Evolutionary conservation across 2,888 invertebrate species (phyloP), one percentile per base, ranked within the genome.

Genomic region (Lycia hirtaria): DNA sequence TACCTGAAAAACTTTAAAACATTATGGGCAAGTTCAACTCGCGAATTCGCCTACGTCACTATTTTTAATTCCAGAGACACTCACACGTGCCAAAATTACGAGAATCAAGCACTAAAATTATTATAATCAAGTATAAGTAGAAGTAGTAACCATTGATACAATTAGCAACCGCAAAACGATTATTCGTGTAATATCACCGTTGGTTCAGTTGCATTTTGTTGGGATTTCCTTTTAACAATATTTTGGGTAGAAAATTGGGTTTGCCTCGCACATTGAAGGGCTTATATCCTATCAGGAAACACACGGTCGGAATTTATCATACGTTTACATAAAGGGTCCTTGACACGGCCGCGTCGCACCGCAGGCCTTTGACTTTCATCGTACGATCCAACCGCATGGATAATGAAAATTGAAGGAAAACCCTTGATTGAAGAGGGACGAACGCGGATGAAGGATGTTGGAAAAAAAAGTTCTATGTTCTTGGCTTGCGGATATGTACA

Each of bases 341-440:
- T 15, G 2, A 7, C n/a, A 38, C 3, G 37, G 22, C 12, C 1
- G n/a, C n/a, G 1, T n/a, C 37, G 5, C 20, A 38, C n/a, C 38
- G 12, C 38, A 12, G n/a, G 20, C 38, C 22, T 38, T 35, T 35
- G 35, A 35, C 35, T 35, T 38, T 38, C 22, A 19, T 37, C n/a
- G 9, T 19, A 10, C 12, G 38, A 12, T 38, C 20, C 6, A 22
- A 38, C 38, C 38, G 4, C 37, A 22, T 2, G 22, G 22, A 38
- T 38, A 38, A 38, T 38, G 20, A 38, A 20, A 22, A 22, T 38
- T 38, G 19, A 20, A 20, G 22, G 22, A 1, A 38, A 22, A 12
- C 38, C 38, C 12, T 38, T 38, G 38, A 38, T 38, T 22, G 12
- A 38, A 38, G 38, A 38, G 38, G 22, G 32, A 6, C 37, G 10